Percentiles rank a stretch among this genome's conserved stretches.
phyloP scores from a whole-genome alignment of 1,140 invertebrate genomes.

The Akabosia matsudoensis region DNA sequence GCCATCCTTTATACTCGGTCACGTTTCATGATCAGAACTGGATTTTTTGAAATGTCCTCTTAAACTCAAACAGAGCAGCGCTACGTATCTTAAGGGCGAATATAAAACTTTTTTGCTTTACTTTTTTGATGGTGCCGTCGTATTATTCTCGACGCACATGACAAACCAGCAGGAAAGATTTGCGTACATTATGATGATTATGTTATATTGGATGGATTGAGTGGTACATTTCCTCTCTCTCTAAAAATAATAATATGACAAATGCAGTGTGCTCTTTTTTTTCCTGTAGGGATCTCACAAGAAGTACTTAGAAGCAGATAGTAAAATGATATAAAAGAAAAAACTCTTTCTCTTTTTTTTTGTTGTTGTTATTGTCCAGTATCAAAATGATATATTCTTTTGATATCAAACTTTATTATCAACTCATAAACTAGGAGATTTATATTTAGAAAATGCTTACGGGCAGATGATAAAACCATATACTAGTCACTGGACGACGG shows the following conservation, averaged over 20 bases:
- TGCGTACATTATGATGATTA: neutral
- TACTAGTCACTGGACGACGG: neutral
- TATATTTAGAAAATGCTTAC: neutral
- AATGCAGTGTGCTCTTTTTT: too few relatives aligned
- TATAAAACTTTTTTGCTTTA: too few relatives aligned
- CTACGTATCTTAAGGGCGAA: neutral
- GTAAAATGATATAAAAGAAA: too few relatives aligned
- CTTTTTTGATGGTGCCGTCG: neutral
- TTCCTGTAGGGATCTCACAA: neutral
- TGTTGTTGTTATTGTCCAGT: neutral
- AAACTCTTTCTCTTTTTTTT: too few relatives aligned
- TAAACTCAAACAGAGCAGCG: neutral
- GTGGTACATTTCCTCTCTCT: too few relatives aligned
- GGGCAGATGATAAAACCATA: neutral
- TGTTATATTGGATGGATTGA: neutral
- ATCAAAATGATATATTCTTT: constrained; percentile 2
- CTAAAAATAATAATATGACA: neutral
- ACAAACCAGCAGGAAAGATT: neutral
- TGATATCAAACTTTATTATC: constrained; percentile 23
- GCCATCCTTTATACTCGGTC: neutral
- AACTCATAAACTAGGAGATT: constrained; percentile 6
- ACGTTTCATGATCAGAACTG: too few relatives aligned
- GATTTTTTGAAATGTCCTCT: neutral
- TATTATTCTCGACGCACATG: neutral
- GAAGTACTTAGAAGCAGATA: too few relatives aligned